Conservation (phyloP, 2,888 invertebrate genomes). For the Stomorhina lunata region DNA sequence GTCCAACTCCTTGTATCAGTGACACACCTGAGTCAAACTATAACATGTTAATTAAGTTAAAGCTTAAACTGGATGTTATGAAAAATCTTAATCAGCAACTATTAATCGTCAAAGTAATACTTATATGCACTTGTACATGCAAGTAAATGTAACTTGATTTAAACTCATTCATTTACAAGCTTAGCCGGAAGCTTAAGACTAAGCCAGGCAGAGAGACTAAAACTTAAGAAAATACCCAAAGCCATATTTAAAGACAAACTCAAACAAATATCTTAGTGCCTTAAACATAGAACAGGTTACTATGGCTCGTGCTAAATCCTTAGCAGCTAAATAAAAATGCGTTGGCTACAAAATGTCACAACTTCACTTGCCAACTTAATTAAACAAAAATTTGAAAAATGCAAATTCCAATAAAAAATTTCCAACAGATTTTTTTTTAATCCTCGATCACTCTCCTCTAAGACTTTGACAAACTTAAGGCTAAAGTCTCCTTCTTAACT, state of each 20-base stretch:
- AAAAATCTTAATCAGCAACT: slow-evolving; percentile 53
- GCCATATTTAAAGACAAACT: background rate
- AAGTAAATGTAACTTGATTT: slow-evolving; percentile 41
- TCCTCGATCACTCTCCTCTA: slow-evolving; percentile 18
- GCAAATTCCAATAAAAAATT: slow-evolving; percentile 14
- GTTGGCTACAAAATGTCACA: slow-evolving; percentile 59
- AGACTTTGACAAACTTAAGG: background rate
- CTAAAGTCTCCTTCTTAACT: slow-evolving; percentile 36
- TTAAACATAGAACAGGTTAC: background rate
- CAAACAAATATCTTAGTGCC: background rate
- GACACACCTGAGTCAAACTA: background rate
- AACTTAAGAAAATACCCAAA: slow-evolving; percentile 1
- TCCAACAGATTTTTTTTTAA: slow-evolving; percentile 46
- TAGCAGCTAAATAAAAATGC: slow-evolving; percentile 49
- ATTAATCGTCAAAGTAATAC: slow-evolving; percentile 51
- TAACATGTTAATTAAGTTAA: slow-evolving; percentile 65
- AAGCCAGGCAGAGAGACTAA: background rate
- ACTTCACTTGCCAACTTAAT: slow-evolving; percentile 45
- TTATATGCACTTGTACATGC: slow-evolving; percentile 14
- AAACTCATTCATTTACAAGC: slow-evolving; percentile 31
- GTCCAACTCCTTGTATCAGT: slow-evolving; percentile 3
- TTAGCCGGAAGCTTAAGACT: slow-evolving; percentile 41
- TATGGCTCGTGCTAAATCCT: slow-evolving; percentile 45
- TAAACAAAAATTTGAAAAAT: slow-evolving; percentile 44
- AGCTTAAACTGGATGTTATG: slow-evolving; percentile 30